Conservation (phyloP, 2,113 vertebrate species). For the Calypte anna region DNA sequence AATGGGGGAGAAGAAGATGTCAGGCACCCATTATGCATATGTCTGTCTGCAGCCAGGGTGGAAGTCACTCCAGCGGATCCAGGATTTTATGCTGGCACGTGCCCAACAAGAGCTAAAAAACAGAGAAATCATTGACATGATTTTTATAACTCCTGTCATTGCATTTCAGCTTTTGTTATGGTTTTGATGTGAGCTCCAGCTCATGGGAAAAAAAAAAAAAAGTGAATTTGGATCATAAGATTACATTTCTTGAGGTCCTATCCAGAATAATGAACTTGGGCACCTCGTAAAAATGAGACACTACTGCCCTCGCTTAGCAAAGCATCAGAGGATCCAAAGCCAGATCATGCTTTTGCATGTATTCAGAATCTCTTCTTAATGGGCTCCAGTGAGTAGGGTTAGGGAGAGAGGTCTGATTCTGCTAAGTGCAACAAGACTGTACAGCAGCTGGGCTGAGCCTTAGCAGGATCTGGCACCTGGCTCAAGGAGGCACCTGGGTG, state of each 20-base stretch:
- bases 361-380: neutral
- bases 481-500: neutral
- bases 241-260: neutral
- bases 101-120: neutral
- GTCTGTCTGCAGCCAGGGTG: neutral
- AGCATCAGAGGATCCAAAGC: neutral
- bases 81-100: neutral
- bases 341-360: neutral
- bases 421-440: neutral
- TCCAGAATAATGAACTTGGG: neutral
- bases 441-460: rapidly evolving
- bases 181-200: neutral
- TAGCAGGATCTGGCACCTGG: neutral
- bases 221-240: neutral
- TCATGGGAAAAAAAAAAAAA: neutral
- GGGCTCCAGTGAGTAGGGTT: neutral
- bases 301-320: neutral
- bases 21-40: neutral
- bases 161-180: neutral
- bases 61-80: neutral
- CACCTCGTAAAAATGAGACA: neutral
- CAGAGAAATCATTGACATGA: neutral
- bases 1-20: conserved; percentile 21
- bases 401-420: neutral
- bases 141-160: neutral